A percentile compares a stretch with the other conserved stretches of the same genome.
These are phyloP conservation scores for Sarcophaga bullata DNA, from an alignment of 1,140 invertebrate genomes.

Conservation along the genomic window DNA sequence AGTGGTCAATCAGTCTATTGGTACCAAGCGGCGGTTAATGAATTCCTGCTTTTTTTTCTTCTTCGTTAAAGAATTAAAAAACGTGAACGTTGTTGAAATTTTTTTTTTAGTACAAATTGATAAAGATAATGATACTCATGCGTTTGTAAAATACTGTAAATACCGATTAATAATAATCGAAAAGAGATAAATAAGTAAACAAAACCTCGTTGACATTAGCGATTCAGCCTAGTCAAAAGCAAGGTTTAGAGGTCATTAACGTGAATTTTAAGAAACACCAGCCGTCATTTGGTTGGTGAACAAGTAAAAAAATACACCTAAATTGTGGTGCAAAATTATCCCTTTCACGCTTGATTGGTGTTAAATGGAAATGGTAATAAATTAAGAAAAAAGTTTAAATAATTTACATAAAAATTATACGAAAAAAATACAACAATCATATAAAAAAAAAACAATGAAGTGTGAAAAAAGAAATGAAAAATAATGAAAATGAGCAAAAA, in stretches of 20 bases:
- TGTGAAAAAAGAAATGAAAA: not conserved
- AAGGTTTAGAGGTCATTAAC: slow-evolving; percentile 9
- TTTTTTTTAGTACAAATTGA: not conserved
- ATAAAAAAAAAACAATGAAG: not conserved
- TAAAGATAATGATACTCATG: not conserved
- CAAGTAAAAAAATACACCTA: not conserved
- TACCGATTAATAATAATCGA: no score
- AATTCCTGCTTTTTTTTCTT: not conserved
- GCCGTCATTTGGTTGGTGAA: not conserved
- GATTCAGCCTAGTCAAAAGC: not conserved
- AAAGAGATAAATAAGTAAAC: not conserved
- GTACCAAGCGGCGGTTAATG: not conserved
- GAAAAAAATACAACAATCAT: not conserved
- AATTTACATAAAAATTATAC: slow-evolving; percentile 15
- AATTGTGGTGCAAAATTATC: not conserved
- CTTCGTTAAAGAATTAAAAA: not conserved
- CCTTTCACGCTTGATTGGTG: not conserved
- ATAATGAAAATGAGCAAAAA: not conserved
- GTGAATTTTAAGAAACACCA: not conserved
- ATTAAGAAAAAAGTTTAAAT: not conserved
- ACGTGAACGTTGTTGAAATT: not conserved
- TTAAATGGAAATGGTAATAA: not conserved
- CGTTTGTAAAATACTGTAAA: no score
- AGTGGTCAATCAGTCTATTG: not conserved
- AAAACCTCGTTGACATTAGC: not conserved